A percentile compares a stretch with the other conserved stretches of the same genome.
Conservation (phyloP, 2,113 vertebrate species). For the Pundamilia nyererei region DNA sequence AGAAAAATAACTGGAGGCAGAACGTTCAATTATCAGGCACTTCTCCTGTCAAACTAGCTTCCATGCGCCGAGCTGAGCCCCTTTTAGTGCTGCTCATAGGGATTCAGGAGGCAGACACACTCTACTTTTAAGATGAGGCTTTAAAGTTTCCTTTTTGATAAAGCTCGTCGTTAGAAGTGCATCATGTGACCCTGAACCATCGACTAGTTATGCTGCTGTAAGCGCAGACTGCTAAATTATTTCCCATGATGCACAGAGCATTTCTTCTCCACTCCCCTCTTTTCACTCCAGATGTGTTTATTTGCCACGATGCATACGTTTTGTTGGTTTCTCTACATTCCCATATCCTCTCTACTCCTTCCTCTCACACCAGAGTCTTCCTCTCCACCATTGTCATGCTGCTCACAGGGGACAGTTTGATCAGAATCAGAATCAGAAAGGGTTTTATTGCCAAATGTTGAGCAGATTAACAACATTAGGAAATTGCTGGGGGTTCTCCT, state of each 20-base stretch:
- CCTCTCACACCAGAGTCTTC: background rate
- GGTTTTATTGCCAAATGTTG: no score
- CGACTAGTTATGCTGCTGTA: background rate
- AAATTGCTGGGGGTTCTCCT: background rate
- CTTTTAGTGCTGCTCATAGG: background rate
- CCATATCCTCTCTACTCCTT: background rate
- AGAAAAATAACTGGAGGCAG: background rate
- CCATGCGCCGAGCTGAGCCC: fast-evolving
- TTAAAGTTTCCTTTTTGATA: background rate
- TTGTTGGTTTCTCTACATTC: background rate
- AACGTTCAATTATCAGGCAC: background rate
- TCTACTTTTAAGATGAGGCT: background rate
- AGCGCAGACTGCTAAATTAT: background rate
- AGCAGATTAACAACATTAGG: no score
- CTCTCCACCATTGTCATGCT: background rate
- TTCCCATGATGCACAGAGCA: background rate
- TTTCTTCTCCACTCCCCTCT: background rate
- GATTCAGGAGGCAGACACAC: background rate
- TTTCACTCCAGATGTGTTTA: background rate
- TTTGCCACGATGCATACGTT: fast-evolving
- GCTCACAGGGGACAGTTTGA: background rate
- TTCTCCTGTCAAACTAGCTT: background rate
- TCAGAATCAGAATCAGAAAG: no score
- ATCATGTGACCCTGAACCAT: background rate
- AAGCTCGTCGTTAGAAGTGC: fast-evolving